Evolutionary conservation across 2,888 invertebrate genomes (phyloP), one percentile per base, ranked within the genome.

Genomic region (Polyommatus icarus): DNA sequence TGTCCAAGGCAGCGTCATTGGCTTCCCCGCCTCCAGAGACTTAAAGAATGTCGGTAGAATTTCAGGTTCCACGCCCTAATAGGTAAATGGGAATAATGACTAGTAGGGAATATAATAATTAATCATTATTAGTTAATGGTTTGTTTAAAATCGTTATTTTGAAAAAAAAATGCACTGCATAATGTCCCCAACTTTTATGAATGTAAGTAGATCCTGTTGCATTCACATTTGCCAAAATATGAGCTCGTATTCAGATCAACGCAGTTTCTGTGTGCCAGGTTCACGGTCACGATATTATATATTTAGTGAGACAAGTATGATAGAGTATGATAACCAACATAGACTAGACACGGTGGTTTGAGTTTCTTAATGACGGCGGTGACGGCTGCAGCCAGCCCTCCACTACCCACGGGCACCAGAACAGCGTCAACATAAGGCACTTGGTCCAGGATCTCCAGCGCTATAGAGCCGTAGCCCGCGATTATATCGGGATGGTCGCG

Each of bases 401-500:
- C 98, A 20, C 98, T 98, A 1, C 99, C 99, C 0, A 98, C 97
- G 0, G 99, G 98, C 29, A 99, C 96, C 7, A 99, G 94, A 59
- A 99, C 95, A 0, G 98, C 98, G 87, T 99, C 98, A 15, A 98
- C 95, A 78, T 96, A 95, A 0, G 96, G 95, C 0, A 98, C 96
- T 87, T 98, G 97, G 82, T 99, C 98, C 67, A 98, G 88, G 77
- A 99, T 98, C 90, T 99, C 99, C 83, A 99, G 87, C 2, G 98
- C 99, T 84, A 98, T 92, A 0, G 98, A 98, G 10, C 99, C 99
- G 89, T 98, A 98, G 0, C 99, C 99, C 0, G 98, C 97, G 87
- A 99, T 96, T 71, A 99, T 96, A 84, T 98, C 95, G 0, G 99
- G 98, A 89, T 99, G 98, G 89, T 99, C 99, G 83, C 98, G 99